phyloP scores from a whole-genome alignment of 2,113 vertebrate species.

The Mola mola region DNA sequence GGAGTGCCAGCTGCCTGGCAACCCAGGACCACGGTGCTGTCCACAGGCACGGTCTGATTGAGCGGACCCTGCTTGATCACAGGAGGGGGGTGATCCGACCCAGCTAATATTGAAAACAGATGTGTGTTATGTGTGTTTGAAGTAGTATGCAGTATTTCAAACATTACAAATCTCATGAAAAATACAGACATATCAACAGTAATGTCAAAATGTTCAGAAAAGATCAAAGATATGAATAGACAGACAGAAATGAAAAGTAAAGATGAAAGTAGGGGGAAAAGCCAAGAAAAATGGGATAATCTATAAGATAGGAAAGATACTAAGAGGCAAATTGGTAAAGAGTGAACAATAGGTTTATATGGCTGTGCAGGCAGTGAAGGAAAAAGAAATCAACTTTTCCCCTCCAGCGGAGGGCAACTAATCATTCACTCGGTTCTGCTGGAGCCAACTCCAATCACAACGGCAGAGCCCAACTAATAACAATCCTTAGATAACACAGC shows the following conservation, averaged over 20 bases:
- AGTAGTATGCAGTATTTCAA: not conserved
- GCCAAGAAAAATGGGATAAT: constrained; percentile 59
- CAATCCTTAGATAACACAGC: constrained; percentile 74
- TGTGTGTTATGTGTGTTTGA: not conserved
- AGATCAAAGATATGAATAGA: constrained; percentile 30
- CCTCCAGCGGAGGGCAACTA: constrained; percentile 77
- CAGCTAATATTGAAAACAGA: constrained; percentile 75
- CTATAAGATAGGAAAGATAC: constrained; percentile 71
- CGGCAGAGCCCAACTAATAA: constrained; percentile 70
- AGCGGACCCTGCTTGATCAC: constrained; percentile 91
- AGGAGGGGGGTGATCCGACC: constrained; percentile 91
- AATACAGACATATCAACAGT: not conserved
- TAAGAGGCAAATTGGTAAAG: constrained; percentile 67
- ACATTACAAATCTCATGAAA: too few relatives aligned
- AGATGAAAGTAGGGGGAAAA: constrained; percentile 49
- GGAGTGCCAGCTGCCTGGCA: constrained; percentile 87
- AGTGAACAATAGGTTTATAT: constrained; percentile 69
- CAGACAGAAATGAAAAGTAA: constrained; percentile 19
- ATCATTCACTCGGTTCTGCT: constrained; percentile 73
- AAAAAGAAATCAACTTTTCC: constrained; percentile 79
- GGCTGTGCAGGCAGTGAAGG: constrained; percentile 55
- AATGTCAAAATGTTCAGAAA: constrained; percentile 16
- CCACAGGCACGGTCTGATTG: constrained; percentile 93
- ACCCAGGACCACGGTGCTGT: constrained; percentile 86
- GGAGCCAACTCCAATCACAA: constrained; percentile 65